These are phyloP conservation scores for Cotesia typhae DNA, from an alignment of 1,140 invertebrate genomes.

Conservation along the genomic window DNA sequence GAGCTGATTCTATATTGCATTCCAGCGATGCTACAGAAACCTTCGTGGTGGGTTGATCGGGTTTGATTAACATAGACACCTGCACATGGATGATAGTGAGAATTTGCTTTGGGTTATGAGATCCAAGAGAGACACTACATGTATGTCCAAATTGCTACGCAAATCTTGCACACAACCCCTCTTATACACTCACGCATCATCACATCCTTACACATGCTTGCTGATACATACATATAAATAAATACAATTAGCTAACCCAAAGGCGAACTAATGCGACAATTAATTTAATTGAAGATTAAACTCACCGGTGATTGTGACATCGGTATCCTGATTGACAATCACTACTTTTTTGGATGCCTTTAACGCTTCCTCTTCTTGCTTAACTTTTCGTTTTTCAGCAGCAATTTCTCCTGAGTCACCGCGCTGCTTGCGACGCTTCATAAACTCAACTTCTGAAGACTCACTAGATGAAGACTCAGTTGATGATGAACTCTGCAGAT, in stretches of 20 bases:
- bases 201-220: too few species aligned
- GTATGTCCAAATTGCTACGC: background rate
- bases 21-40: slow-evolving; percentile 81
- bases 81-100: slow-evolving; percentile 2
- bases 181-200: too few species aligned
- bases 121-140: background rate
- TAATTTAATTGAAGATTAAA: slow-evolving; percentile 7
- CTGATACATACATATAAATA: too few species aligned
- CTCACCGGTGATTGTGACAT: slow-evolving; percentile 81
- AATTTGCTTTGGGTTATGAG: slow-evolving; percentile 27
- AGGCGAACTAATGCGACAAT: background rate
- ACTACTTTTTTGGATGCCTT: slow-evolving; percentile 69
- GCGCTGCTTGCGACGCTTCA: slow-evolving; percentile 67
- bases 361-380: slow-evolving; percentile 58
- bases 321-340: slow-evolving; percentile 83
- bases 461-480: slow-evolving; percentile 65
- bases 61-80: slow-evolving; percentile 78
- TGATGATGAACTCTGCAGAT: slow-evolving; percentile 66
- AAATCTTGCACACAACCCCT: background rate
- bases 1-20: slow-evolving; percentile 85
- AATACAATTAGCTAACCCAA: too few species aligned
- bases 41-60: slow-evolving; percentile 78
- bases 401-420: slow-evolving; percentile 60
- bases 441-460: slow-evolving; percentile 61
- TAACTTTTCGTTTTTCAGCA: slow-evolving; percentile 70